A percentile compares a stretch with the other conserved stretches of the same genome.
phyloP scores from a whole-genome alignment of 2,113 vertebrate species.

The Taurulus bubalis region DNA sequence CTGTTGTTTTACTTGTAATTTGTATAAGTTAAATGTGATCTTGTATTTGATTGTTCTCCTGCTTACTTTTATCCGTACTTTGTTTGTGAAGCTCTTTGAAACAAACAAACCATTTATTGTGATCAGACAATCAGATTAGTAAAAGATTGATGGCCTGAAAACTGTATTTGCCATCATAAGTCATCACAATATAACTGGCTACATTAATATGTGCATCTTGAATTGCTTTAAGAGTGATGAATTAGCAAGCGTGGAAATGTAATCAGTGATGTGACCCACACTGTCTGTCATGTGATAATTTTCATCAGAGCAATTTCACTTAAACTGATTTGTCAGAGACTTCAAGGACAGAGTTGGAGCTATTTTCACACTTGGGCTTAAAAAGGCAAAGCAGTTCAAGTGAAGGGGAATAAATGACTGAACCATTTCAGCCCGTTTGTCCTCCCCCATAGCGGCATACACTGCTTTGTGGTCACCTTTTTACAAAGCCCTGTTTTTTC shows the following conservation, averaged over 20 bases:
- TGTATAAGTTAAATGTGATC: not conserved
- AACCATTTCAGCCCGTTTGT: too few species aligned
- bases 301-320: conserved; percentile 43
- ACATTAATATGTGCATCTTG: not conserved
- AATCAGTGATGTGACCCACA: conserved; percentile 32
- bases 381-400: not conserved
- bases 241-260: conserved; percentile 10
- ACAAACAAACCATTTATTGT: too few species aligned
- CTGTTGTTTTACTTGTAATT: not conserved
- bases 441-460: too few species aligned
- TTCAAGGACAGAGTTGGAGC: not conserved
- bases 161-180: too few species aligned
- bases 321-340: conserved; percentile 21
- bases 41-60: not conserved
- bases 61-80: not conserved
- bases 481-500: not conserved
- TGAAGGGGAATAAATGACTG: not conserved
- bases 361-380: conserved; percentile 9
- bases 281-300: conserved; percentile 55
- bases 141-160: not conserved
- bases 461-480: not conserved
- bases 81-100: not conserved
- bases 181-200: not conserved
- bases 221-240: conserved; percentile 18
- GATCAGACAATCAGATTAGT: not conserved